These are phyloP conservation scores for Leucophenga montana DNA, from an alignment of 2,888 invertebrate species.

Conservation along the genomic window DNA sequence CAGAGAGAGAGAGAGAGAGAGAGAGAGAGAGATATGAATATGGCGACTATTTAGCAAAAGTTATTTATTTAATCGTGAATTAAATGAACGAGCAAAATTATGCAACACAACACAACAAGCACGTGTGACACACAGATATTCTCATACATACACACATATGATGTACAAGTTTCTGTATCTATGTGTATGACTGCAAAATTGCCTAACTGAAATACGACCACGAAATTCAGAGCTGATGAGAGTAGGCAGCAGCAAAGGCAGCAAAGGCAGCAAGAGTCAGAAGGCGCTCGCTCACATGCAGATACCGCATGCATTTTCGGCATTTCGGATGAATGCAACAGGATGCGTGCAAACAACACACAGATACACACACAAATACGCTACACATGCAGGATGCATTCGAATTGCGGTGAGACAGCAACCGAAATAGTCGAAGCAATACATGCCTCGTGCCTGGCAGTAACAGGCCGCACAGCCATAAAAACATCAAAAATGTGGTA, in stretches of 20 bases:
- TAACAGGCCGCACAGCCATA: conserved; percentile 21
- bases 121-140: background rate
- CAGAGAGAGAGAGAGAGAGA: background rate
- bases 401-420: conserved; percentile 27
- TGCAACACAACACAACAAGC: conserved; percentile 1
- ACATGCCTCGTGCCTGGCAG: conserved; percentile 18
- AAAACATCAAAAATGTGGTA: conserved; percentile 5
- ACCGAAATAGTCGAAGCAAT: conserved; percentile 13
- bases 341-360: conserved; percentile 15
- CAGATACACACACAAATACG: background rate
- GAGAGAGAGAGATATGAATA: background rate
- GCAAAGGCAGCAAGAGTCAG: background rate
- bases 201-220: background rate
- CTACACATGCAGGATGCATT: background rate
- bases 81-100: background rate
- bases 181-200: background rate
- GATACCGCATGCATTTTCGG: conserved; percentile 38
- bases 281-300: conserved; percentile 41
- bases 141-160: background rate
- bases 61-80: no score
- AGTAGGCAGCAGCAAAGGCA: no score
- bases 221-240: background rate
- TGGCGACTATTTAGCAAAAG: background rate
- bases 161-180: no score
- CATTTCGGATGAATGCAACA: conserved; percentile 27